These are phyloP conservation scores for Athripsodes cinereus DNA, from an alignment of 2,888 invertebrate genomes.

Conservation along the genomic window DNA sequence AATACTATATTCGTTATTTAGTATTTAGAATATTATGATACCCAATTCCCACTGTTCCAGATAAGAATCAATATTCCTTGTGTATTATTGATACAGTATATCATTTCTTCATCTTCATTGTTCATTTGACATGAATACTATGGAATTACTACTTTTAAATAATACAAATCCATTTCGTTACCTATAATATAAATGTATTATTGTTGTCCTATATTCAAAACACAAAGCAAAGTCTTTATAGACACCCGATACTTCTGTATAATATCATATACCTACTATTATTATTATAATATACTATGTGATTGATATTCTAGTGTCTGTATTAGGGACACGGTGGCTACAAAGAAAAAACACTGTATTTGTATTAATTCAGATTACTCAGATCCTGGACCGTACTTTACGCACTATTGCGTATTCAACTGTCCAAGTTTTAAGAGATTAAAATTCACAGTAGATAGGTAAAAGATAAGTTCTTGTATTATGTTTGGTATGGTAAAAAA, in stretches of 20 bases:
- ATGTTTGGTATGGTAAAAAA: too few relatives aligned
- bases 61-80: constrained; percentile 17
- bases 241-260: constrained; percentile 23
- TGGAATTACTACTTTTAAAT: constrained; percentile 20
- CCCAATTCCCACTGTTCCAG: constrained; percentile 8
- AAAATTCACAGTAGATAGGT: too few relatives aligned
- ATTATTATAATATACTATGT: too few relatives aligned
- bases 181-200: neutral
- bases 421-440: constrained; percentile 7
- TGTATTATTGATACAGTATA: constrained; percentile 25
- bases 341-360: neutral
- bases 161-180: constrained; percentile 8
- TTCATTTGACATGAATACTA: constrained; percentile 16
- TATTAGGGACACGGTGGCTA: neutral
- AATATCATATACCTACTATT: neutral
- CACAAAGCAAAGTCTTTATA: constrained; percentile 12
- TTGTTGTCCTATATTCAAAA: constrained; percentile 10
- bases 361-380: constrained; percentile 21
- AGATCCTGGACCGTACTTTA: constrained; percentile 15
- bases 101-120: constrained; percentile 24
- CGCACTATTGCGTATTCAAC: constrained; percentile 24
- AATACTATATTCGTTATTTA: too few relatives aligned
- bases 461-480: too few relatives aligned
- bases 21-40: too few relatives aligned
- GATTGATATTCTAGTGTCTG: neutral